Evolutionary conservation across 1,140 invertebrate genomes (phyloP), one percentile per base, ranked within the genome.

Genomic region (Megathymus violae): DNA sequence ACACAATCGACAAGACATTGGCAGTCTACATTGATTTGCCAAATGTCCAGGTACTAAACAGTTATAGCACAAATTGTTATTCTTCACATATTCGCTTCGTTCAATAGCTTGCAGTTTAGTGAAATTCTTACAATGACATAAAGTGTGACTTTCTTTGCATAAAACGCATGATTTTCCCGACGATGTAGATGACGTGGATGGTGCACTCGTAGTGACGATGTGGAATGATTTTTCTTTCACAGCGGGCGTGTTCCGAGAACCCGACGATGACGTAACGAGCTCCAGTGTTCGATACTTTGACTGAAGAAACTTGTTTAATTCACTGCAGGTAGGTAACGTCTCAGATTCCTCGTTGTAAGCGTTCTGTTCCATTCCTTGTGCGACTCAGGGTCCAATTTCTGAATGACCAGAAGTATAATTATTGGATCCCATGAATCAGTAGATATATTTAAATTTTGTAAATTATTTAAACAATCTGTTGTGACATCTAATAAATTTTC

Each of bases 31-130:
- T 15, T 64, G 62, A 6, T 15, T 41, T 31, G 54, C 70, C 43
- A 66, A 62, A 61, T 80, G 78, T 14, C 64, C 67, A 13, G 62
- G 15, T 56, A 47, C 41, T 17, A 76, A 34, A 59, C 71, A 76
- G 41, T 79, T 76, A 27, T 64, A 76, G 46, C 74, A 79, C 11
- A 72, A 41, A 15, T 69, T 62, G 7, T n/a, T n/a, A n/a, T 76
- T 67, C 43, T 69, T 64, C 2, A 67, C 64, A 63, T 66, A 70
- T 16, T 76, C 43, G 13, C 14, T 63, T 70, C 68, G 34, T 56
- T 75, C 40, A 16, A 1, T n/a, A 31, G 54, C 27, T 44, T 51
- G 7, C 38, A 64, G 15, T 43, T 69, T 56, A 16, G 43, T 31
- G 58, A 71, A 78, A 10, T 62, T 38, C 14, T 71, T 71, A 40